Evolutionary conservation across 2,113 vertebrate genomes (phyloP), one percentile per base, ranked within the genome.

Genomic region (Amphiprion percula): DNA sequence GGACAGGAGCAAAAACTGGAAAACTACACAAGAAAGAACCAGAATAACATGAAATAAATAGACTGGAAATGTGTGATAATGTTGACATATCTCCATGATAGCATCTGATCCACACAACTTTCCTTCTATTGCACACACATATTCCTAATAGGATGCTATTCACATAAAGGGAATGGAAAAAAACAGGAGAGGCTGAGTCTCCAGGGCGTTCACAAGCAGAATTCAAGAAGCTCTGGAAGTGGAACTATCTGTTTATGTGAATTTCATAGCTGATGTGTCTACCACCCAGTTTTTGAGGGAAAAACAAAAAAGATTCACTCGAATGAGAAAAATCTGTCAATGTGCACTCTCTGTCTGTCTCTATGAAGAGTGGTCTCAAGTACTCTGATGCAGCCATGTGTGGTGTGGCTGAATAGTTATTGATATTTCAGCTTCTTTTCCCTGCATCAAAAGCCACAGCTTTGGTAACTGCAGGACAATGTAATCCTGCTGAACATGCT

Each of bases 391-490:
- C 37, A 30, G 52, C 64, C 15, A 33, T 4, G 52, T 70, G 75
- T 70, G 65, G 59, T 62, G 54, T 65, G 65, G 14, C 17, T 77
- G 23, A 66, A 73, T 37, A 64, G 26, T 26, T 61, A 59, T 10
- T 77, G 80, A 83, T 68, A 26, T 79, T 81, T 68, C 75, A 80
- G 50, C 44, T 74, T 33, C 23, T 49, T 60, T 49, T 53, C 39
- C 41, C 69, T 26, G 10, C 50, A 65, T 58, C 19, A 54, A 61
- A 63, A 64, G 52, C 59, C 26, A 53, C 56, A 33, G 53, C 52
- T 26, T 64, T 68, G 44, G 30, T 39, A 47, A 79, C 60, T 58
- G 37, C 5, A 17, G 10, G 55, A 65, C 65, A 68, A 63, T 49
- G 37, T 7, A 37, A 69, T 81, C 41, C 56, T 30, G 50, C 33